Evolutionary conservation across 2,888 invertebrate species (phyloP).

Genomic region (Drosophila ustulata): DNA sequence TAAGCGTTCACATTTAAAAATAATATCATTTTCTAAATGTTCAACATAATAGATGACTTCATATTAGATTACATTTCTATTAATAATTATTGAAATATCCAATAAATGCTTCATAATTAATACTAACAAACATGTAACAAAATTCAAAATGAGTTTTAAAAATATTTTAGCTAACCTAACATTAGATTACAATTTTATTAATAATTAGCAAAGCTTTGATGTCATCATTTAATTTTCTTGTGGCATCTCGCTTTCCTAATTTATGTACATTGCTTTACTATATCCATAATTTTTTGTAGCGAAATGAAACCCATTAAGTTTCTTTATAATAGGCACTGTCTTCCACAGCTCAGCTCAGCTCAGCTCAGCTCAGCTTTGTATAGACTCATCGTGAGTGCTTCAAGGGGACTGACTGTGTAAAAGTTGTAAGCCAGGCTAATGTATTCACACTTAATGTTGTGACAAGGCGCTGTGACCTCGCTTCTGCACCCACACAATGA

Average conservation of each 20-base stretch:
- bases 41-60: no score
- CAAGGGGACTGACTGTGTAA: constrained; percentile 7
- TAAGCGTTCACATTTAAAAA: no score
- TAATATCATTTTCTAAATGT: no score
- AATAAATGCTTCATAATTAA: no score
- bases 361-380: constrained; percentile 10
- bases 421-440: constrained; percentile 30
- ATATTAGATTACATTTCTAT: no score
- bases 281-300: neutral
- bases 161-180: no score
- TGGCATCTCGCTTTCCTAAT: no score
- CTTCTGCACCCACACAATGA: constrained; percentile 17
- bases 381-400: constrained; percentile 10
- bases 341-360: constrained; percentile 3
- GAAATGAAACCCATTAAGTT: neutral
- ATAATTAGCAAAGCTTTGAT: neutral
- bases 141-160: no score
- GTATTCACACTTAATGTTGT: constrained; percentile 34
- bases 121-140: no score
- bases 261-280: neutral
- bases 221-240: neutral
- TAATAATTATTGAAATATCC: no score
- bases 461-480: constrained; percentile 40
- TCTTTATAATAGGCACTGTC: constrained; percentile 9
- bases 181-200: no score